These are phyloP conservation scores for Lomographa bimaculata DNA, from an alignment of 2,888 invertebrate species.

Conservation along the genomic window DNA sequence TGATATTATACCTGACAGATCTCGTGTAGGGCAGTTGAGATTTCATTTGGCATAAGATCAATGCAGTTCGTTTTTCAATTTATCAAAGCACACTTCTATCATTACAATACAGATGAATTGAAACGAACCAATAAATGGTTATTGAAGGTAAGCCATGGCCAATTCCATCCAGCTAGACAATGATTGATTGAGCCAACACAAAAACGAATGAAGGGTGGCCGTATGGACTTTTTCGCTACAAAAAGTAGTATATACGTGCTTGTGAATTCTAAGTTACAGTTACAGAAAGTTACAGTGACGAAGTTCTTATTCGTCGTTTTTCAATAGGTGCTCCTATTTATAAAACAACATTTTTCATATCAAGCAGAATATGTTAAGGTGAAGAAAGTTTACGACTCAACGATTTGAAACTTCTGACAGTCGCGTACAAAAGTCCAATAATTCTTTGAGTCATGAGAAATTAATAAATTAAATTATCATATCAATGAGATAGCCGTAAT, in stretches of 20 bases:
- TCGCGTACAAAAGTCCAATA: slow-evolving; percentile 9
- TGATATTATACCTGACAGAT: no score
- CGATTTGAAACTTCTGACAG: neutral
- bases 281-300: no score
- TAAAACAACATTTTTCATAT: no score
- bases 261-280: no score
- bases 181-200: slow-evolving; percentile 18
- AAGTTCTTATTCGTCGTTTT: slow-evolving; percentile 3
- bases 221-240: slow-evolving; percentile 7
- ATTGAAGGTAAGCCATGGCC: slow-evolving; percentile 5
- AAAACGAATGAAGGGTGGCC: slow-evolving; percentile 16
- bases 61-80: slow-evolving; percentile 3
- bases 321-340: no score
- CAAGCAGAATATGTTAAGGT: slow-evolving; percentile 13
- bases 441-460: slow-evolving; percentile 2
- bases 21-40: no score
- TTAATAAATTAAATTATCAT: slow-evolving; percentile 14
- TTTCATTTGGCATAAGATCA: slow-evolving; percentile 8
- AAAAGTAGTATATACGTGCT: no score
- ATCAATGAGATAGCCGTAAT: slow-evolving; percentile 42
- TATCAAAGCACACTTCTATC: slow-evolving; percentile 2
- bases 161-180: slow-evolving; percentile 11
- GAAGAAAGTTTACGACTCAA: slow-evolving; percentile 10
- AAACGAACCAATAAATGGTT: slow-evolving; percentile 10
- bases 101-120: slow-evolving; percentile 3